A percentile compares a stretch with the other conserved stretches of the same genome.
Evolutionary conservation across 2,888 invertebrate species (phyloP).

Genomic region (Cylindroiulus punctatus): DNA sequence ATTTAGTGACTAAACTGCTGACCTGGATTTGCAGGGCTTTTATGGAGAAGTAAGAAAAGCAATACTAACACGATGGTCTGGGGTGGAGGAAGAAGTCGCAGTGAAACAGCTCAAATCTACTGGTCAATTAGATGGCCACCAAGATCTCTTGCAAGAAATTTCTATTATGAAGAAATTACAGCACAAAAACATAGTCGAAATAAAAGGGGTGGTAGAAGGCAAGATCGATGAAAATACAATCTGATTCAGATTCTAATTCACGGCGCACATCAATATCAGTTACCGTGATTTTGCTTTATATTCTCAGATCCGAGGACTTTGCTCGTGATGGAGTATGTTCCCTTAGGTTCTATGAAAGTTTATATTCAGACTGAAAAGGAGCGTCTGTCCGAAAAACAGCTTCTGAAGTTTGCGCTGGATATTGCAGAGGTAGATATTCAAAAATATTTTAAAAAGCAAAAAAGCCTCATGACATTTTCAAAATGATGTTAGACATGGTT

Average conservation of each 20-base stretch:
- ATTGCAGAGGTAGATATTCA: slow-evolving; percentile 79
- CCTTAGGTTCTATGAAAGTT: slow-evolving; percentile 82
- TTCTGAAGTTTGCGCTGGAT: slow-evolving; percentile 82
- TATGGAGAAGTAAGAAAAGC: slow-evolving; percentile 88
- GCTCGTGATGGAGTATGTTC: slow-evolving; percentile 86
- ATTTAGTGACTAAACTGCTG: not conserved
- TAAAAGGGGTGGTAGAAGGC: slow-evolving; percentile 78
- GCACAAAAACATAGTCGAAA: slow-evolving; percentile 88
- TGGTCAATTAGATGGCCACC: slow-evolving; percentile 60
- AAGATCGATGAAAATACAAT: too few species aligned
- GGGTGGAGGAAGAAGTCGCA: slow-evolving; percentile 71
- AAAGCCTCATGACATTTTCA: not conserved
- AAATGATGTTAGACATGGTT: not conserved
- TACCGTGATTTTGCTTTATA: not conserved
- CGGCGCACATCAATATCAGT: too few species aligned
- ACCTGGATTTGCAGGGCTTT: slow-evolving; percentile 74
- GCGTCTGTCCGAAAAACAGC: slow-evolving; percentile 72
- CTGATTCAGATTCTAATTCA: too few species aligned
- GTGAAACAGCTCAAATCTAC: slow-evolving; percentile 73
- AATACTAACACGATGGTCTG: slow-evolving; percentile 63
- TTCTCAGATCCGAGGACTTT: slow-evolving; percentile 77
- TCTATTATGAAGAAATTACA: slow-evolving; percentile 86
- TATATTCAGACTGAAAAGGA: slow-evolving; percentile 81
- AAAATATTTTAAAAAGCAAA: too few species aligned
- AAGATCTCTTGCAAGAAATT: slow-evolving; percentile 86